A percentile compares a stretch with the other conserved stretches of the same genome.
These are phyloP conservation scores for Macroglossus sobrinus DNA, from an alignment of 2,113 vertebrate species.

Conservation along the genomic window DNA sequence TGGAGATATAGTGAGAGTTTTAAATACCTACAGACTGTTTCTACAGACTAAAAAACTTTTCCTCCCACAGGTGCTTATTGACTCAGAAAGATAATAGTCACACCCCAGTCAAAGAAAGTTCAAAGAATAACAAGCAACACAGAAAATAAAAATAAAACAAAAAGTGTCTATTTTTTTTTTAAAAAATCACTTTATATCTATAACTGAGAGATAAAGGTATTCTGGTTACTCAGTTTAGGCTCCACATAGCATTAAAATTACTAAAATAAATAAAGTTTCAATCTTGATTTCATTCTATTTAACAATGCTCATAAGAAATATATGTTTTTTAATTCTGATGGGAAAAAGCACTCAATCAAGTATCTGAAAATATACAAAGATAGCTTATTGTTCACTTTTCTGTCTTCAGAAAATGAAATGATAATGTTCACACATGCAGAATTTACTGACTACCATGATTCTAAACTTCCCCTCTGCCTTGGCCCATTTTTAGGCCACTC, in stretches of 20 bases:
- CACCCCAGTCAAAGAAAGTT: background rate
- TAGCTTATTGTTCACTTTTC: background rate
- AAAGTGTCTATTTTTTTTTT: background rate
- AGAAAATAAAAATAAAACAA: background rate
- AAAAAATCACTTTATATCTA: background rate
- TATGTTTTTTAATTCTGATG: background rate
- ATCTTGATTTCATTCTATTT: background rate
- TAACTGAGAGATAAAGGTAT: background rate
- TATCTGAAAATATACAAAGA: background rate
- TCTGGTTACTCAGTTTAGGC: background rate
- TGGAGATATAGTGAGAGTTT: background rate
- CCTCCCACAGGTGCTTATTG: background rate
- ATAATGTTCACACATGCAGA: background rate
- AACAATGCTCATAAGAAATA: background rate
- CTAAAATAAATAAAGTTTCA: background rate
- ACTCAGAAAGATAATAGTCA: background rate
- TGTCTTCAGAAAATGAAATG: background rate
- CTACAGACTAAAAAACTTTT: background rate
- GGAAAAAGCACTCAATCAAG: background rate
- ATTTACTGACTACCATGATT: background rate
- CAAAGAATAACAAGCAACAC: background rate
- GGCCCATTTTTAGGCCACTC: background rate
- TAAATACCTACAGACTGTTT: background rate
- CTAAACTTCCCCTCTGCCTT: background rate
- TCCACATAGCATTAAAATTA: background rate